Conservation (phyloP, 2,113 vertebrate genomes). For the Trichomycterus rosablanca region DNA sequence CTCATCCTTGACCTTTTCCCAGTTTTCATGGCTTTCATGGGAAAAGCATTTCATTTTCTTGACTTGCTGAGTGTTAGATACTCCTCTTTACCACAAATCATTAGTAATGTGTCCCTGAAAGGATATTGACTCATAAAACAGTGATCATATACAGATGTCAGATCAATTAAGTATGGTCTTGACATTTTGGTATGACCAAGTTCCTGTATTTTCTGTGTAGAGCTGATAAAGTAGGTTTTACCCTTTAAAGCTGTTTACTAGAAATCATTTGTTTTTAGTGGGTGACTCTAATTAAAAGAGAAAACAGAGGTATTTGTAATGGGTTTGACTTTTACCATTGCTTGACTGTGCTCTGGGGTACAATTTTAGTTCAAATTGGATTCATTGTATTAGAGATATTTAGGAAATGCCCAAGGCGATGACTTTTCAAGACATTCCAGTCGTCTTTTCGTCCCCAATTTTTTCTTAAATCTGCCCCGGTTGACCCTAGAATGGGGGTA, state of each 20-base stretch:
- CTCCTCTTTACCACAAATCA: conserved; percentile 14
- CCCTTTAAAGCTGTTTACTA: conserved; percentile 10
- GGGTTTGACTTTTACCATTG: background rate
- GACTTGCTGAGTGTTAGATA: conserved; percentile 4
- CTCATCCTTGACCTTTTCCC: too few relatives aligned
- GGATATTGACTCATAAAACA: conserved; percentile 20
- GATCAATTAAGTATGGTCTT: conserved; percentile 36
- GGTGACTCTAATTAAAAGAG: background rate
- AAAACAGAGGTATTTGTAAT: conserved; percentile 2
- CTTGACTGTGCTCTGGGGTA: conserved; percentile 1
- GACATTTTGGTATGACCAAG: too few relatives aligned
- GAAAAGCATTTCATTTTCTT: conserved; percentile 16
- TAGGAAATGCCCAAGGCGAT: conserved; percentile 32
- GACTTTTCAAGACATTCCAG: conserved; percentile 29
- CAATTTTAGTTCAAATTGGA: conserved; percentile 26
- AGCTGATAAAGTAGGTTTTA: conserved; percentile 11
- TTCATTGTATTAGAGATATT: conserved; percentile 29
- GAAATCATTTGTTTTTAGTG: background rate
- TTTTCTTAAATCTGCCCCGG: conserved; percentile 12
- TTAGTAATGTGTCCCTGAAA: conserved; percentile 26
- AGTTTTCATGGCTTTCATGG: conserved; percentile 1
- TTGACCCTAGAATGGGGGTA: conserved; percentile 19
- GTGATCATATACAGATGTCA: conserved; percentile 28
- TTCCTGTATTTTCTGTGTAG: conserved; percentile 9
- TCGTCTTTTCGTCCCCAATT: conserved; percentile 11